Base-by-base conservation (phyloP, 2,888 invertebrate species). In the Campaea margaritaria region DNA sequence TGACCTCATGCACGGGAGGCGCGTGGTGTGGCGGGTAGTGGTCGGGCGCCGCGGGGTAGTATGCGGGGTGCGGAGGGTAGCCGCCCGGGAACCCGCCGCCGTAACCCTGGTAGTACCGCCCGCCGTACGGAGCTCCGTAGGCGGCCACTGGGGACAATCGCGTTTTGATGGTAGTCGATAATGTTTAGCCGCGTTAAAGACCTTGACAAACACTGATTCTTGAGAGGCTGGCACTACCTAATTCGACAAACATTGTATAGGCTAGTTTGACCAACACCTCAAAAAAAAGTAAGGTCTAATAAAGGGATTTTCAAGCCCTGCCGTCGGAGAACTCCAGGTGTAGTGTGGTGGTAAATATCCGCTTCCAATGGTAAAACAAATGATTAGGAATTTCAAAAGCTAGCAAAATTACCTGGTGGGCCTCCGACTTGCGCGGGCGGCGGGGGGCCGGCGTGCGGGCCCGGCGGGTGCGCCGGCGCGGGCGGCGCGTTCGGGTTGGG, bases 71-170 rank as follows among this genome's bases (percentile, higher is more conserved):
- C 55, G 71, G 87, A 81, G 48, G 62, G 62, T 62, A 64, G 12
- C 62, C 75, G 48, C 75, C 82, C 15, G 82, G 76, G 76, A 83
- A 83, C 34, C 77, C 75, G 61, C 73, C 81, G 58, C 73, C 82
- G 82, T 86, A 84, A 34, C 85, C 83, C 56, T 81, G 78, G 83
- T 86, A 89, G 85, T 90, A 91, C 36, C 89, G 84, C 0, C 80
- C 83, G 61, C 85, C 85, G 82, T 89, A 90, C 38, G 82, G 75
- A 8, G 78, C 81, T 38, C 84, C 87, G 77, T 89, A 88, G 0
- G 81, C 87, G 1, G 31, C 57, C 21, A 53, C 46, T 0, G 83
- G 72, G 45, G 13, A 44, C 10, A 16, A 42, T 1, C 7, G 8
- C 31, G 10, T 9, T 31, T 9, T 31, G 1, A n/a, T n/a, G n/a